Percentiles rank a stretch among this genome's conserved stretches.
These are phyloP conservation scores for Petrocephalus microphthalmus DNA, from an alignment of 2,113 vertebrate species.

Conservation along the genomic window DNA sequence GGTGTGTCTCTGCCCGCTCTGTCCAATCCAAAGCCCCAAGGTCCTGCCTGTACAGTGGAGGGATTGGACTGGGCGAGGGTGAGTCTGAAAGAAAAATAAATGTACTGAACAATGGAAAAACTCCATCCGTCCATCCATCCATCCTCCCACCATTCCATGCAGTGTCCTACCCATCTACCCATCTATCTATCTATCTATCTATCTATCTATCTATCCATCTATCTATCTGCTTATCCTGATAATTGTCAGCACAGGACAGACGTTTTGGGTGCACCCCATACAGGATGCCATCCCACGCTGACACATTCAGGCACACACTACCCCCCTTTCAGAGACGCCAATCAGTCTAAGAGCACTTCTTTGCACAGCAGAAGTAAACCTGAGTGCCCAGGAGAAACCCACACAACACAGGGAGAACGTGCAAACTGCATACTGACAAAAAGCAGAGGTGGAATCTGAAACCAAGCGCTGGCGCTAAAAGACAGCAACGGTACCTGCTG, in stretches of 20 bases:
- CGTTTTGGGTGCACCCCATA: neutral
- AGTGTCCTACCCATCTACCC: neutral
- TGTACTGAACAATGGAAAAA: neutral
- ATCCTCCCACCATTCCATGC: neutral
- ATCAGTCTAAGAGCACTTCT: neutral
- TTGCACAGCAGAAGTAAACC: neutral
- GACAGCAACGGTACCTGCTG: neutral
- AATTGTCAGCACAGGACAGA: neutral
- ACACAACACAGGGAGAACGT: neutral
- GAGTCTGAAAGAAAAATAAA: slow-evolving; percentile 44
- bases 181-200: neutral
- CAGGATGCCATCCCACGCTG: neutral
- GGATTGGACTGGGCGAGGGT: slow-evolving; percentile 56
- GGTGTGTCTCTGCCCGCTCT: slow-evolving; percentile 63
- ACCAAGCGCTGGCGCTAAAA: neutral
- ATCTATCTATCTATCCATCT: neutral
- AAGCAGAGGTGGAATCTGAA: neutral
- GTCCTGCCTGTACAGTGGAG: slow-evolving; percentile 57
- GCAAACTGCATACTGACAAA: neutral
- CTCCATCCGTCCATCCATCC: neutral
- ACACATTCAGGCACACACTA: neutral
- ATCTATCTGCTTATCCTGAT: neutral
- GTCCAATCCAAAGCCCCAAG: slow-evolving; percentile 56
- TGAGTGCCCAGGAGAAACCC: neutral
- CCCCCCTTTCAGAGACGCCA: neutral